phyloP scores from a whole-genome alignment of 2,797 vertebrate genomes.

The Anisognathus igniventris region DNA sequence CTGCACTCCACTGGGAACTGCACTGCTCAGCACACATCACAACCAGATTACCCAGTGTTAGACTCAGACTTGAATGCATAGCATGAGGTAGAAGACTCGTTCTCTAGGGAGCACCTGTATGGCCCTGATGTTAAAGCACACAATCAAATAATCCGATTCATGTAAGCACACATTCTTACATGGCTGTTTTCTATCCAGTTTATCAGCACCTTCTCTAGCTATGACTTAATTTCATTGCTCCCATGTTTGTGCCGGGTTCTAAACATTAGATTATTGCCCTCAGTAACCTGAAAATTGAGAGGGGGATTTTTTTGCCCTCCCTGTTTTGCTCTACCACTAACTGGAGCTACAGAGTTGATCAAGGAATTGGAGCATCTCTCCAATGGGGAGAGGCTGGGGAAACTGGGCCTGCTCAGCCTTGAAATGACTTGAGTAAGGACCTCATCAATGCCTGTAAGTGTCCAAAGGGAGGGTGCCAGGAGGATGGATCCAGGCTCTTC shows the following conservation, averaged over 20 bases:
- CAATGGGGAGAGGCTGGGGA: background rate
- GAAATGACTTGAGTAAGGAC: background rate
- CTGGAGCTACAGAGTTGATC: background rate
- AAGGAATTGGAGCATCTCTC: background rate
- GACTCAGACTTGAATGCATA: background rate
- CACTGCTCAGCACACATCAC: background rate
- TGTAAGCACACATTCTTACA: background rate
- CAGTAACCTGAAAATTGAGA: background rate
- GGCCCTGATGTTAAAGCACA: background rate
- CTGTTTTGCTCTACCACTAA: background rate
- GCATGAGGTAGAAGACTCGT: background rate
- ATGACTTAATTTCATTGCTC: background rate
- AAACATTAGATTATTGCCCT: background rate
- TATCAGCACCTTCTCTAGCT: background rate
- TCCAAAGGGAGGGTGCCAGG: background rate
- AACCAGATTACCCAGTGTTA: background rate
- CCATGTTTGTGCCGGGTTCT: background rate
- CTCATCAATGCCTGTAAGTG: background rate
- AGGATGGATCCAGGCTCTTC: background rate
- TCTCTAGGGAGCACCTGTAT: background rate
- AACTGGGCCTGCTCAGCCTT: background rate
- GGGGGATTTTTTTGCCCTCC: background rate
- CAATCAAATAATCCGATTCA: background rate
- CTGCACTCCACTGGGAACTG: fast-evolving
- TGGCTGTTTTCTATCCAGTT: background rate